Conservation (phyloP, 35 echinoderm and acorn worm species). For the Patiria miniata region DNA sequence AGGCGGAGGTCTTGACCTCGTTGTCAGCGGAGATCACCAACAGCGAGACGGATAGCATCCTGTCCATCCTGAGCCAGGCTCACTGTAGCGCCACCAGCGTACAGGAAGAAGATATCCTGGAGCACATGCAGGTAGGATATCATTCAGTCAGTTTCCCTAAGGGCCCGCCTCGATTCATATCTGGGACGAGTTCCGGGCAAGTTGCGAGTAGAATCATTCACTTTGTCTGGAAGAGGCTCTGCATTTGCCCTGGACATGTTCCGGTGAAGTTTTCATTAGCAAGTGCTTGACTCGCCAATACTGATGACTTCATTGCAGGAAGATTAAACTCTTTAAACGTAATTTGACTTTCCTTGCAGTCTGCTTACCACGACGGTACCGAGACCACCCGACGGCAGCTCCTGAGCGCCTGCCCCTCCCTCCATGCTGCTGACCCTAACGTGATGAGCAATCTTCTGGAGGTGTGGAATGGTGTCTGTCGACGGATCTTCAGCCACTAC, state of each 20-base stretch:
- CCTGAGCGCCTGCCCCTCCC: slow-evolving; percentile 59
- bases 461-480: slow-evolving; percentile 87
- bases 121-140: slow-evolving; percentile 88
- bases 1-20: slow-evolving; percentile 57
- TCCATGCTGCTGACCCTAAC: slow-evolving; percentile 50
- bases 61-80: slow-evolving; percentile 80
- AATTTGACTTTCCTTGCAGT: slow-evolving; percentile 38
- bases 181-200: too few species aligned
- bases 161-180: too few species aligned
- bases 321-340: not conserved
- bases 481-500: slow-evolving; percentile 94
- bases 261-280: too few species aligned
- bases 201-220: too few species aligned
- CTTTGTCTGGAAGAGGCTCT: too few species aligned
- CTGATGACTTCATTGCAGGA: too few species aligned
- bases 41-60: slow-evolving; percentile 61
- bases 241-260: too few species aligned
- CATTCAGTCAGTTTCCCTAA: too few species aligned
- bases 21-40: slow-evolving; percentile 66
- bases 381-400: slow-evolving; percentile 87
- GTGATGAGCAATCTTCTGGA: slow-evolving; percentile 74
- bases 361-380: slow-evolving; percentile 79
- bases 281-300: too few species aligned
- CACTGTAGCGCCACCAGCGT: slow-evolving; percentile 81
- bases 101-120: slow-evolving; percentile 92